Evolutionary conservation across 2,888 invertebrate genomes (phyloP).

Genomic region (Hemithea aestivaria): DNA sequence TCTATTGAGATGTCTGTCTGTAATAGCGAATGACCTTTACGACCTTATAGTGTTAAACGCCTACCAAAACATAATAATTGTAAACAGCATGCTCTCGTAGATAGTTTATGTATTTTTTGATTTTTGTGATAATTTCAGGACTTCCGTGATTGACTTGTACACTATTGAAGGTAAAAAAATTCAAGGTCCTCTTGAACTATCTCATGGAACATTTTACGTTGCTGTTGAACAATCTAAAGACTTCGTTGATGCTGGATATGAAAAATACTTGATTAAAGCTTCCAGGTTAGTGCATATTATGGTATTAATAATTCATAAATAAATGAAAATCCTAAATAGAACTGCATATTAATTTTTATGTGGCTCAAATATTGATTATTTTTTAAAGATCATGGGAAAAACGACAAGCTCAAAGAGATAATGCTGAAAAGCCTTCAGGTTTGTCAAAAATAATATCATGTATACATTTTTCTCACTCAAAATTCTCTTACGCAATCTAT

Average conservation of each 20-base stretch:
- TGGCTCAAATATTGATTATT: not conserved
- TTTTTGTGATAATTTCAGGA: constrained; percentile 34
- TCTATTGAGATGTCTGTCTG: too few species aligned
- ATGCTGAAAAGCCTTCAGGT: constrained; percentile 9
- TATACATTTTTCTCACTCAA: too few species aligned
- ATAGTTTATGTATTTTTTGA: too few species aligned
- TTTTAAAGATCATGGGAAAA: constrained; percentile 60
- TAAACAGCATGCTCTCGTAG: too few species aligned
- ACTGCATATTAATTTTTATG: too few species aligned
- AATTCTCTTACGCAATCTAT: too few species aligned
- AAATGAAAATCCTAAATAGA: too few species aligned
- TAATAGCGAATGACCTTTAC: too few species aligned
- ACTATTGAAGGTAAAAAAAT: constrained; percentile 49
- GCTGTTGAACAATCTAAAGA: constrained; percentile 49
- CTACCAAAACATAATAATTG: too few species aligned
- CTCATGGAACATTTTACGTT: constrained; percentile 52
- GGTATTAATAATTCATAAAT: too few species aligned
- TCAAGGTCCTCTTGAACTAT: constrained; percentile 44
- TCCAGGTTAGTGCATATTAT: constrained; percentile 40
- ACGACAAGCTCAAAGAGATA: constrained; percentile 39
- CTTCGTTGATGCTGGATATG: constrained; percentile 58
- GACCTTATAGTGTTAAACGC: too few species aligned
- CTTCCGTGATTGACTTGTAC: constrained; percentile 50
- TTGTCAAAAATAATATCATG: too few species aligned
- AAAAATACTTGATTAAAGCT: constrained; percentile 59